Evolutionary conservation across 37 sponge, comb jelly and placozoan genomes (phyloP).

Genomic region (Lycopodina hypogea): DNA sequence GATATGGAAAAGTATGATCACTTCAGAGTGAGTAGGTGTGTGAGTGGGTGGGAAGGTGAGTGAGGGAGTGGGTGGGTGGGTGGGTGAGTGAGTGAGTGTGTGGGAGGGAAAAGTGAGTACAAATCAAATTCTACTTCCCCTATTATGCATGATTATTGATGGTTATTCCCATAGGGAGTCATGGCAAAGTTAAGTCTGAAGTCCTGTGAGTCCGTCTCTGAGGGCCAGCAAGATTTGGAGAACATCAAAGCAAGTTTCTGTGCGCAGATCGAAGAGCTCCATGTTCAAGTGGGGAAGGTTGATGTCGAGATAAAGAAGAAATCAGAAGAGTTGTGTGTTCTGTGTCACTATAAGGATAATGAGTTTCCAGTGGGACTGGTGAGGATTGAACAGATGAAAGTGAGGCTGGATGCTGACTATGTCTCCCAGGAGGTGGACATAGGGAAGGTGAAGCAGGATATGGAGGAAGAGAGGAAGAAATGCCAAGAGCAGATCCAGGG

Average conservation of each 20-base stretch:
- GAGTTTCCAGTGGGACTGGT: conserved; percentile 53
- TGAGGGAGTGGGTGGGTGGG: too few species aligned
- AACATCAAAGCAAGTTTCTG: background rate
- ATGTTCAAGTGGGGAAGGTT: background rate
- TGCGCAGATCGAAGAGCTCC: conserved; percentile 7
- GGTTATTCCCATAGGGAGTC: conserved; percentile 24
- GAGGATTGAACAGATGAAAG: conserved; percentile 43
- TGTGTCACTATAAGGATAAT: conserved; percentile 57
- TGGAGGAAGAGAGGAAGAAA: conserved; percentile 32
- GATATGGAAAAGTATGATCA: too few species aligned
- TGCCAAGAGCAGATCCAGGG: conserved; percentile 28
- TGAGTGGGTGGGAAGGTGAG: too few species aligned
- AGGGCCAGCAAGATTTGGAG: conserved; percentile 17
- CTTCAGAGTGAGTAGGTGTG: too few species aligned
- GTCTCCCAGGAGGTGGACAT: background rate
- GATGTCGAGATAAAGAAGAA: conserved; percentile 6
- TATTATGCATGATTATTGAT: too few species aligned
- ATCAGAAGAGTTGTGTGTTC: conserved; percentile 11
- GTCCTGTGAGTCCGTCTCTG: conserved; percentile 7
- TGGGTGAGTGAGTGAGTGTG: too few species aligned
- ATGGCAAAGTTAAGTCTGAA: conserved; percentile 24
- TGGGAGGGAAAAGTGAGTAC: too few species aligned
- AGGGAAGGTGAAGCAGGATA: conserved; percentile 22
- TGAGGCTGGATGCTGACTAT: conserved; percentile 1
- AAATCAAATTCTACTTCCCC: too few species aligned